Percentiles rank a stretch among this genome's conserved stretches.
These are phyloP conservation scores for Melangyna quadrimaculata DNA, from an alignment of 2,888 invertebrate species.

Conservation along the genomic window DNA sequence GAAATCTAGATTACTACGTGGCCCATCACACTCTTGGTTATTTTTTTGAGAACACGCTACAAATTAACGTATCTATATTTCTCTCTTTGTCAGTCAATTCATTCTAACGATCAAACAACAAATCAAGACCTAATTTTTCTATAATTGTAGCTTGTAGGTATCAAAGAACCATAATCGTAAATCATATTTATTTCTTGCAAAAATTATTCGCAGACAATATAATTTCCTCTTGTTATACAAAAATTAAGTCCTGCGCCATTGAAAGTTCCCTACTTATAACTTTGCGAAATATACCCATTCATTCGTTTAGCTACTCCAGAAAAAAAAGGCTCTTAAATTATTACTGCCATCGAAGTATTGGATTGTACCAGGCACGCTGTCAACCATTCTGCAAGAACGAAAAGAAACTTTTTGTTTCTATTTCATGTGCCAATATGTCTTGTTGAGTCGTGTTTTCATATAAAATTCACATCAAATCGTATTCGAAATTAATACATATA, in stretches of 20 bases:
- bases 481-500: constrained; percentile 60
- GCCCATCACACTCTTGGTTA: no score
- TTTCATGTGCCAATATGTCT: constrained; percentile 32
- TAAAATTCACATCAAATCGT: constrained; percentile 54
- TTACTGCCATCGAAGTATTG: constrained; percentile 22
- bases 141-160: no score
- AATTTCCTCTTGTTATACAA: constrained; percentile 12
- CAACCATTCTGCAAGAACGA: constrained; percentile 6
- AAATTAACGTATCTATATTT: background rate
- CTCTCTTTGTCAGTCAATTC: background rate
- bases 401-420: background rate
- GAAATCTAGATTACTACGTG: no score
- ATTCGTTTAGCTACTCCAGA: background rate
- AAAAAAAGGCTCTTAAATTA: constrained; percentile 11
- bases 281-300: background rate
- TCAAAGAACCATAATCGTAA: constrained; percentile 32
- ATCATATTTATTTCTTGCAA: constrained; percentile 12
- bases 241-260: constrained; percentile 4
- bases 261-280: background rate
- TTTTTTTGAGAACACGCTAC: no score
- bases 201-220: constrained; percentile 1
- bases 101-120: constrained; percentile 11
- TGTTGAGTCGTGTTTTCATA: constrained; percentile 40
- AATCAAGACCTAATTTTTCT: constrained; percentile 6
- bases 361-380: constrained; percentile 60